phyloP scores from a whole-genome alignment of 2,888 invertebrate species.

The Balanococcus diminutus region DNA sequence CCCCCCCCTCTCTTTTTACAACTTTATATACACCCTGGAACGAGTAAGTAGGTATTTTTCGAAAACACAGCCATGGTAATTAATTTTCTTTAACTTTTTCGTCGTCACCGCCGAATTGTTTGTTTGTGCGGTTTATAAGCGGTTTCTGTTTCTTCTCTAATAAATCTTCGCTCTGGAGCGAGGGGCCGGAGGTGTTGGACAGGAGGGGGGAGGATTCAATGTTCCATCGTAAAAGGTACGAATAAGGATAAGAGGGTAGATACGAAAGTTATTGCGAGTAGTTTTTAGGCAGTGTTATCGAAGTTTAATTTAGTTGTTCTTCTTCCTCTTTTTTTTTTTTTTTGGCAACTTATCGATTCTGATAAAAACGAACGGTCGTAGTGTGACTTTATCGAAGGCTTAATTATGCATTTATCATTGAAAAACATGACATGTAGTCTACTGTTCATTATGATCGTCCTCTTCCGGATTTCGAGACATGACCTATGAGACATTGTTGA shows the following conservation, averaged over 20 bases:
- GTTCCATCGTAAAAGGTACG: not conserved
- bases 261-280: too few species aligned
- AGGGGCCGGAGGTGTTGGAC: not conserved
- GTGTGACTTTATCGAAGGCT: too few species aligned
- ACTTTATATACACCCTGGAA: too few species aligned
- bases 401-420: too few species aligned
- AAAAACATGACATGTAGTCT: too few species aligned
- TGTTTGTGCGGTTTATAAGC: not conserved
- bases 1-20: not conserved
- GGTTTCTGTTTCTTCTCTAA: not conserved
- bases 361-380: too few species aligned
- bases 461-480: too few species aligned
- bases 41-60: not conserved
- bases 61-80: not conserved
- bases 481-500: too few species aligned
- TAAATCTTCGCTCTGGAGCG: not conserved
- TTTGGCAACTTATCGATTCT: too few species aligned
- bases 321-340: too few species aligned
- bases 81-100: conserved; percentile 27
- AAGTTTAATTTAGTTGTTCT: not conserved
- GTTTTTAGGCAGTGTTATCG: not conserved
- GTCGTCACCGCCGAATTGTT: not conserved
- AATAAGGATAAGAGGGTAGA: not conserved
- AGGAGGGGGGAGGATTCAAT: not conserved
- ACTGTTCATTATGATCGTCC: too few species aligned